phyloP scores from a whole-genome alignment of 2,888 invertebrate species.

The Ditula angustiorana region DNA sequence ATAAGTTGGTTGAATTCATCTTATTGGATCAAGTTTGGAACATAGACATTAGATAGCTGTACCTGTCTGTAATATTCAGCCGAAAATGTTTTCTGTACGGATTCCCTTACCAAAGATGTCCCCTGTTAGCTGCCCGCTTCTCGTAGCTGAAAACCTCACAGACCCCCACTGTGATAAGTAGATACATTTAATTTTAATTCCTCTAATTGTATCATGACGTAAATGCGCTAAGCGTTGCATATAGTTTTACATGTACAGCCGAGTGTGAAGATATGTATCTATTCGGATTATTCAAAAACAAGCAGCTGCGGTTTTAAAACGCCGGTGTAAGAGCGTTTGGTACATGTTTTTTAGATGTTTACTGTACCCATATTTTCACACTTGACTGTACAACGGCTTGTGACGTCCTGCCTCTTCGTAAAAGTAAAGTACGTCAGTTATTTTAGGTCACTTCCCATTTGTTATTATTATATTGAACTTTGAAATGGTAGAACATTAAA shows the following conservation, averaged over 20 bases:
- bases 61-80: no score
- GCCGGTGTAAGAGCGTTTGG: no score
- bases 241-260: not conserved
- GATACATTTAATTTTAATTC: constrained; percentile 62
- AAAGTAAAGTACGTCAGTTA: not conserved
- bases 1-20: no score
- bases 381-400: not conserved
- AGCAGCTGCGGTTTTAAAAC: no score
- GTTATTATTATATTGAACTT: no score
- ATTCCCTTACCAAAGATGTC: constrained; percentile 25
- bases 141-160: constrained; percentile 64
- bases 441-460: not conserved
- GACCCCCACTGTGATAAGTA: constrained; percentile 73
- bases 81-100: constrained; percentile 17
- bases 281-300: no score
- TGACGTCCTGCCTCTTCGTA: not conserved
- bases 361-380: no score
- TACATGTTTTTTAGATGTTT: no score
- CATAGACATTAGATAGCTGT: no score
- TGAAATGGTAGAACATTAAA: not conserved
- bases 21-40: no score
- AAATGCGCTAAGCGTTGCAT: constrained; percentile 51
- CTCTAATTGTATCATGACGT: constrained; percentile 54
- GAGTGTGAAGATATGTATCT: no score
- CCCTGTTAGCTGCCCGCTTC: not conserved